Percentiles rank a stretch among this genome's conserved stretches.
Evolutionary conservation across 2,888 invertebrate genomes (phyloP).

Genomic region (Yponomeuta evonymella): DNA sequence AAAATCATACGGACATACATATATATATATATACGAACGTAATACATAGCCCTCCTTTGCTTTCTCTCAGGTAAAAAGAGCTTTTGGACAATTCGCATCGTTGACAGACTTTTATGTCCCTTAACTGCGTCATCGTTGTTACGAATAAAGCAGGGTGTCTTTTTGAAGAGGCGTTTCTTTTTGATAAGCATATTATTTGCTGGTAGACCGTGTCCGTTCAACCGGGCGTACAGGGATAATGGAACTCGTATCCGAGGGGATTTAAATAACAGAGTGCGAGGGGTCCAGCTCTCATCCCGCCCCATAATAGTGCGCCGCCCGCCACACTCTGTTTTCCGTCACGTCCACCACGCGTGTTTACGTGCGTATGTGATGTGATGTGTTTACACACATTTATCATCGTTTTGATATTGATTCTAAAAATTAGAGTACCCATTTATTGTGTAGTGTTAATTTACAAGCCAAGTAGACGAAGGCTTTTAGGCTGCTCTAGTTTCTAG

Average conservation of each 20-base stretch:
- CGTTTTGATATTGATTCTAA: background rate
- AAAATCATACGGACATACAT: too few relatives aligned
- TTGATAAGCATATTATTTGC: slow-evolving; percentile 8
- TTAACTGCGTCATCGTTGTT: background rate
- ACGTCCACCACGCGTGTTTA: slow-evolving; percentile 29
- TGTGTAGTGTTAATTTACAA: background rate
- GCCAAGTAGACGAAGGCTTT: background rate
- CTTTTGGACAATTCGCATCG: background rate
- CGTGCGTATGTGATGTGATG: slow-evolving; percentile 2
- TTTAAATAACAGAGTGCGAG: slow-evolving; percentile 60
- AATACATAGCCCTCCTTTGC: too few relatives aligned
- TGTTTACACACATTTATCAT: slow-evolving; percentile 5
- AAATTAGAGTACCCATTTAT: background rate
- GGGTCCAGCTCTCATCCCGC: slow-evolving; percentile 22
- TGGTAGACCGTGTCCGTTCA: slow-evolving; percentile 8
- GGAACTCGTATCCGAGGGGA: slow-evolving; percentile 57
- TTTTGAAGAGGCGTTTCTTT: slow-evolving; percentile 9
- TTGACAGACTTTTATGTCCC: background rate
- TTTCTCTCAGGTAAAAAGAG: background rate
- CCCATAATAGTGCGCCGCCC: slow-evolving; percentile 14
- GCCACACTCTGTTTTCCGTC: slow-evolving; percentile 22
- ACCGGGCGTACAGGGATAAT: slow-evolving; percentile 45
- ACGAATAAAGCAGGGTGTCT: slow-evolving; percentile 5
- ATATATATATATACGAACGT: too few relatives aligned
- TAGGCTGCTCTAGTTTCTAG: background rate